Conservation (phyloP, 2,888 invertebrate genomes). For the Nematopogon swammerdamellus region DNA sequence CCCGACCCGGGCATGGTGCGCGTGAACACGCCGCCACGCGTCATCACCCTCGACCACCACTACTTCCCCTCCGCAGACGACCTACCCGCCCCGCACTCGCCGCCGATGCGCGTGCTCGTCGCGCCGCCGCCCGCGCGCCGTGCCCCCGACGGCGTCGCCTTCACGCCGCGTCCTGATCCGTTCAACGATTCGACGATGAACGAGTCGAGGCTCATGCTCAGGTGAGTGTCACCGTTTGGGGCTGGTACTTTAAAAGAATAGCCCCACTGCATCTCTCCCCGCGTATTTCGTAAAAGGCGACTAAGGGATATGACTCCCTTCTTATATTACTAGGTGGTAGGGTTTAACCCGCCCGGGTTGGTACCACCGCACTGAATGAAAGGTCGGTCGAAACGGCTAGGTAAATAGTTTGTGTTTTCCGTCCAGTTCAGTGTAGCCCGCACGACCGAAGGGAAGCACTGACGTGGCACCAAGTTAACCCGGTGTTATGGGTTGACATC, state of each 20-base stretch:
- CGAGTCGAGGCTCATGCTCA: constrained; percentile 42
- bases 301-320: too few species aligned
- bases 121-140: constrained; percentile 19
- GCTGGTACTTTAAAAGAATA: background rate
- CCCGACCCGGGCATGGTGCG: constrained; percentile 71
- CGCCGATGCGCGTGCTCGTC: constrained; percentile 27
- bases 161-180: constrained; percentile 31
- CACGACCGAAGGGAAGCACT: too few species aligned
- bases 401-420: too few species aligned
- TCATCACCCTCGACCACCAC: constrained; percentile 82
- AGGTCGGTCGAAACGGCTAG: too few species aligned
- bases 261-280: too few species aligned
- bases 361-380: too few species aligned
- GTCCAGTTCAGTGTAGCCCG: too few species aligned
- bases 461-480: too few species aligned
- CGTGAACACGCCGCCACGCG: constrained; percentile 86
- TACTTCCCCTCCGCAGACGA: constrained; percentile 72
- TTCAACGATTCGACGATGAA: constrained; percentile 48
- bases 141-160: constrained; percentile 38
- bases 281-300: too few species aligned
- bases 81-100: constrained; percentile 24
- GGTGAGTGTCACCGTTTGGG: constrained; percentile 28
- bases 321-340: too few species aligned
- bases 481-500: too few species aligned
- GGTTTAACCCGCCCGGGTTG: too few species aligned